These are phyloP conservation scores for Erythrolamprus reginae DNA, from an alignment of 2,113 vertebrate genomes.

Conservation along the genomic window DNA sequence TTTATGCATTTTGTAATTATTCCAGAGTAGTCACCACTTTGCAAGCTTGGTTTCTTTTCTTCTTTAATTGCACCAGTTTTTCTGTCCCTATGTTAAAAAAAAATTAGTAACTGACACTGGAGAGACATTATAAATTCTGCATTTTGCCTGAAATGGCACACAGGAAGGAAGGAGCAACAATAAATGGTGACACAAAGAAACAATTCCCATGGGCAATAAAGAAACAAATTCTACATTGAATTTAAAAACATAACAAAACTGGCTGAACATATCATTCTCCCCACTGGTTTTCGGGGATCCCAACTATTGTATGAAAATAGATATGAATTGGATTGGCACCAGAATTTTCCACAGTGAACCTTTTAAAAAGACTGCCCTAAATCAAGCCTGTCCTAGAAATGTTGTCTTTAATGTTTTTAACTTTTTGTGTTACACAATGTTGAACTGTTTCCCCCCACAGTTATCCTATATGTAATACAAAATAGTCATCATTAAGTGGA, in stretches of 20 bases:
- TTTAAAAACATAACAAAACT: not conserved
- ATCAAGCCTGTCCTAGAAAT: conserved; percentile 4
- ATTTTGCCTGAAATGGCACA: not conserved
- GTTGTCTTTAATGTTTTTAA: not conserved
- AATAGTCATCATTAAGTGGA: not conserved
- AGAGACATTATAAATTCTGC: not conserved
- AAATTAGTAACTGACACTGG: not conserved
- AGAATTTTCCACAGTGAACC: not conserved
- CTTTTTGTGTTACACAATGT: conserved; percentile 10
- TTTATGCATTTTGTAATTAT: not conserved
- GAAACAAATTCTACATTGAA: not conserved
- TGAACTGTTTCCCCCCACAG: not conserved
- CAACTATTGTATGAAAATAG: not conserved
- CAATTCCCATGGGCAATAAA: not conserved
- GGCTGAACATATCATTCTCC: not conserved
- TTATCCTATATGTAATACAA: not conserved
- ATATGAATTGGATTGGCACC: not conserved
- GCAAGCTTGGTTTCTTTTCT: not conserved
- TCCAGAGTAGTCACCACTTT: not conserved
- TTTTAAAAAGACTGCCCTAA: not conserved
- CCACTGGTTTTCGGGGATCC: not conserved
- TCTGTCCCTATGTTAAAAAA: not conserved
- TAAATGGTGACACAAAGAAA: not conserved
- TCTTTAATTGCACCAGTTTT: not conserved
- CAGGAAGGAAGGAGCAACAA: not conserved